Conservation (phyloP, 92 coral and sea anemone genomes). For the Meandrina meandrites region DNA sequence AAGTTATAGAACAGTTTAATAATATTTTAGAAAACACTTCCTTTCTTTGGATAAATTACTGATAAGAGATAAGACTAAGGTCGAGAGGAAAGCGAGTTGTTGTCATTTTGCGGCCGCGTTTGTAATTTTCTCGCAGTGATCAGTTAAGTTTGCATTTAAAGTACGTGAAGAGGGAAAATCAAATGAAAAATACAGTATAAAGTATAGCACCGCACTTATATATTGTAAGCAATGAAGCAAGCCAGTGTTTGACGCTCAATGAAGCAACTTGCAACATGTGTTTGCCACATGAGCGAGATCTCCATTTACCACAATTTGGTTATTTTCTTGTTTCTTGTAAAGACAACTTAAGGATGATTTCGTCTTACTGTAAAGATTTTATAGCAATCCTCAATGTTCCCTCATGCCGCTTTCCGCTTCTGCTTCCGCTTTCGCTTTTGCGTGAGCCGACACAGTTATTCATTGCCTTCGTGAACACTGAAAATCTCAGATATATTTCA, state of each 20-base stretch:
- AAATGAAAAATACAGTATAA: neutral
- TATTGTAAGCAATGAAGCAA: neutral
- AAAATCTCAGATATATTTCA: neutral
- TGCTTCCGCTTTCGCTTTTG: neutral
- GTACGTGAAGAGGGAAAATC: neutral
- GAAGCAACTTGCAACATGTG: neutral
- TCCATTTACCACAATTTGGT: neutral
- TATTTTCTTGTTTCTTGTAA: neutral
- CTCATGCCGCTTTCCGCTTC: neutral
- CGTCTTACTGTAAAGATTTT: neutral
- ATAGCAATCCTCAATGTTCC: neutral
- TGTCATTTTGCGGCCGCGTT: conserved; percentile 4
- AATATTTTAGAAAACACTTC: conserved; percentile 6
- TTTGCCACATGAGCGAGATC: neutral
- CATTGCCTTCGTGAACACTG: neutral
- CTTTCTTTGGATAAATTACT: conserved; percentile 7
- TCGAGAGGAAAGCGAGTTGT: conserved; percentile 1
- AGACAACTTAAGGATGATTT: neutral
- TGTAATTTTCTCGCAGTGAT: neutral
- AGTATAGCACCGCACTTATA: neutral
- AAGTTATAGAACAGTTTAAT: neutral
- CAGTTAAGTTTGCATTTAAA: neutral
- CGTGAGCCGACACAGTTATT: neutral
- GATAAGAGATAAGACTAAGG: conserved; percentile 11
- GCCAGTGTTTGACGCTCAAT: neutral